Base-by-base conservation (phyloP, 2,797 vertebrate species). In the Pelochelys cantorii region DNA sequence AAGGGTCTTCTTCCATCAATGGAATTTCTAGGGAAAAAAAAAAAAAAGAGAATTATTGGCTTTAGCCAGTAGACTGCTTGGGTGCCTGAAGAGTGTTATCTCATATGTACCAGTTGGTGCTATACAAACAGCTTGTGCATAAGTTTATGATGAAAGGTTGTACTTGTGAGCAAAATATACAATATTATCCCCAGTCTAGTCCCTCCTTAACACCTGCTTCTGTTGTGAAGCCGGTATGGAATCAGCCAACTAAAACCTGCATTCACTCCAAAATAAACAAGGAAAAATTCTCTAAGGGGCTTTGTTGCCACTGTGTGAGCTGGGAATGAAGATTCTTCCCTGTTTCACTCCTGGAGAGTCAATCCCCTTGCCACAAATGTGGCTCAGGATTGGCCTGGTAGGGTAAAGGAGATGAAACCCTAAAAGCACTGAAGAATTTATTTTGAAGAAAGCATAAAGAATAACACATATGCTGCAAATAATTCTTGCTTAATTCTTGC, bases 1-100 rank as follows among this genome's bases (percentile, higher is more conserved):
- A 98, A 84, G 98, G 97, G 22, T 98, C 98, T 92, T 98, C 98
- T 79, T 98, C 98, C 98, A 99, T 98, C 89, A 99, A 97, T 88
- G 98, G 98, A 96, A 98, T 99, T 98, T 98, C 98, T 99, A 96
- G 81, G 78, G 86, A 7, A 93, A 95, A 96, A 85, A 79, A 95
- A 96, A 95, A 95, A 92, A 96, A 68, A 42, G 88, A 89, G 71
- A 80, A 52, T 86, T 78, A 88, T 74, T 93, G 92, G 55, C 88
- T 89, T 92, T 87, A 82, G 78, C 78, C 18, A 75, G 54, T 62
- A 90, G 84, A 81, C 88, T 79, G 25, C 68, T n/a, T 71, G 27
- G 23, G 25, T 48, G 53, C 86, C 57, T 83, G 84, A 22, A 83
- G 25, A 31, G 9, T 34, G 34, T 78, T 42, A 81, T 53, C 56